Conservation (phyloP, 1,140 invertebrate species). For the Melipona quadrifasciata region DNA sequence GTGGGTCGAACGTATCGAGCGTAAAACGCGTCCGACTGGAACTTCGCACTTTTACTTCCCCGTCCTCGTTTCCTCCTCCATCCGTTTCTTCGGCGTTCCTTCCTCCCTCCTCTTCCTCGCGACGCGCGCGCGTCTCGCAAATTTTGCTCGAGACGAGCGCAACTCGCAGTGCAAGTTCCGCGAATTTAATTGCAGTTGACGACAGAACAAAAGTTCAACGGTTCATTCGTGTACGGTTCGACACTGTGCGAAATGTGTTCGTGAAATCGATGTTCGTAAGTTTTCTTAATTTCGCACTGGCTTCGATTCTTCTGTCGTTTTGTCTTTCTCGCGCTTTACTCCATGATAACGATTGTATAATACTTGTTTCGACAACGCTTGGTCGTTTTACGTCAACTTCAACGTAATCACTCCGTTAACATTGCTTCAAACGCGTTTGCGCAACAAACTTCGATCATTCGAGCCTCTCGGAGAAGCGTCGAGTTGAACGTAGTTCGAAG, state of each 20-base stretch:
- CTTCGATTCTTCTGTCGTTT: too few species aligned
- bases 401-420: background rate
- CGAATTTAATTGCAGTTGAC: background rate
- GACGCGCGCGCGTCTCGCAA: background rate
- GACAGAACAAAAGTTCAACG: background rate
- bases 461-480: too few species aligned
- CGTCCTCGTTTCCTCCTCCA: background rate
- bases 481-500: too few species aligned
- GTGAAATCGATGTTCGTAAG: too few species aligned
- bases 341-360: too few species aligned
- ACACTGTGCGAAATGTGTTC: too few species aligned
- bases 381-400: background rate
- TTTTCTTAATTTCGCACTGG: too few species aligned
- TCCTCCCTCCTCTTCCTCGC: background rate
- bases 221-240: too few species aligned
- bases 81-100: background rate
- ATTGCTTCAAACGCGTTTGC: too few species aligned
- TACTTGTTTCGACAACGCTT: too few species aligned
- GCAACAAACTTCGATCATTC: too few species aligned
- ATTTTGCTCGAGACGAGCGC: background rate
- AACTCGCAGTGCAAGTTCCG: background rate
- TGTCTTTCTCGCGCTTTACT: too few species aligned
- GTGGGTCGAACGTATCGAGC: background rate
- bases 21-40: conserved; percentile 18
- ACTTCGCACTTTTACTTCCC: background rate